These are phyloP conservation scores for Agriotes lineatus DNA, from an alignment of 2,888 invertebrate species.

Conservation along the genomic window DNA sequence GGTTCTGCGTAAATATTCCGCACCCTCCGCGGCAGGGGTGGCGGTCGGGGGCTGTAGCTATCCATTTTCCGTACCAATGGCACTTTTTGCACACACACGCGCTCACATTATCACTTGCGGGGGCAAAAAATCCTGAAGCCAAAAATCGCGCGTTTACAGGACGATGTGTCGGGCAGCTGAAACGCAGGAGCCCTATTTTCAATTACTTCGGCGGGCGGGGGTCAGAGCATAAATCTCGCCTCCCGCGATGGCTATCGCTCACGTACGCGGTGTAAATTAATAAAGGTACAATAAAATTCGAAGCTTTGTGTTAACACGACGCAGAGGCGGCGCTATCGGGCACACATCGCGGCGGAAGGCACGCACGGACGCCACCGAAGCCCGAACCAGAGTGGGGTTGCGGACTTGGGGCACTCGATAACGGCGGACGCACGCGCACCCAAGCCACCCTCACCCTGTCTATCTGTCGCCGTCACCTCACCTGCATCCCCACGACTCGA, in stretches of 20 bases:
- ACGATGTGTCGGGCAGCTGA: slow-evolving; percentile 11
- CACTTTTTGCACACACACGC: slow-evolving; percentile 43
- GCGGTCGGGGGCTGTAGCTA: slow-evolving; percentile 75
- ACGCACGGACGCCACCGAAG: slow-evolving; percentile 47
- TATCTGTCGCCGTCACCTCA: slow-evolving; percentile 66
- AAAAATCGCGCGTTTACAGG: background rate
- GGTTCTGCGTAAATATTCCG: slow-evolving; percentile 77
- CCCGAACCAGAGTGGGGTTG: slow-evolving; percentile 55
- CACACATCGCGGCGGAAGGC: slow-evolving; percentile 42
- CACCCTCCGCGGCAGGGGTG: slow-evolving; percentile 73
- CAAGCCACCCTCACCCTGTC: slow-evolving; percentile 57
- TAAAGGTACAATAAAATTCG: slow-evolving; percentile 59
- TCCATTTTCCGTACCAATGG: slow-evolving; percentile 66
- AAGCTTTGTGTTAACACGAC: slow-evolving; percentile 60
- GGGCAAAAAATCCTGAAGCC: slow-evolving; percentile 1
- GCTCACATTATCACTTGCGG: slow-evolving; percentile 58
- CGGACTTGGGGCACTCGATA: slow-evolving; percentile 64
- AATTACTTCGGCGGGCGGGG: slow-evolving; percentile 33
- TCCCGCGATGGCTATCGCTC: slow-evolving; percentile 53
- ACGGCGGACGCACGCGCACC: slow-evolving; percentile 67
- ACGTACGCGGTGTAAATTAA: slow-evolving; percentile 57
- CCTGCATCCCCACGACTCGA: slow-evolving; percentile 69
- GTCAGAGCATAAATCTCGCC: slow-evolving; percentile 41
- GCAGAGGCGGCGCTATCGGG: slow-evolving; percentile 55
- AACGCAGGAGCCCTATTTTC: slow-evolving; percentile 32